Evolutionary conservation across 2,797 vertebrate species (phyloP).

Genomic region (Cirrhinus molitorella): DNA sequence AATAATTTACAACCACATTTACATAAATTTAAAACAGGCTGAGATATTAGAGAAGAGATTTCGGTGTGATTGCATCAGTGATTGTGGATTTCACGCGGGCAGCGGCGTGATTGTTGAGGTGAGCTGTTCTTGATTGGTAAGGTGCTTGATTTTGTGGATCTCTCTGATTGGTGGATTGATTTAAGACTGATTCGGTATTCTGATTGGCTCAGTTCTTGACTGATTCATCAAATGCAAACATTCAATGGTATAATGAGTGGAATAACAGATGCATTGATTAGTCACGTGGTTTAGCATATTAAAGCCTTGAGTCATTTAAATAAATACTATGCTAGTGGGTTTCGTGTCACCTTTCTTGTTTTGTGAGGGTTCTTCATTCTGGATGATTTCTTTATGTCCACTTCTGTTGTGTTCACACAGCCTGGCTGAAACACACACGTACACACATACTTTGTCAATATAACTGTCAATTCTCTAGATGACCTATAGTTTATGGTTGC

Average conservation of each 20-base stretch:
- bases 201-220: constrained; percentile 2
- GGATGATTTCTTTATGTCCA: constrained; percentile 98
- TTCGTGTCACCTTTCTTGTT: constrained; percentile 89
- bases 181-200: constrained; percentile 7
- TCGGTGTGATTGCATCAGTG: constrained; percentile 19
- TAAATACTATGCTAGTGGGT: not conserved
- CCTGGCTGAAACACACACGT: constrained; percentile 83
- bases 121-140: constrained; percentile 14
- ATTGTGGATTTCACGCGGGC: not conserved
- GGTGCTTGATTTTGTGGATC: not conserved
- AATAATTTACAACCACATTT: constrained; percentile 38
- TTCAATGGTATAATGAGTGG: constrained; percentile 4
- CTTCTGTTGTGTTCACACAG: constrained; percentile 98
- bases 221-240: constrained; percentile 2
- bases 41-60: constrained; percentile 10
- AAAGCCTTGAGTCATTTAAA: constrained; percentile 10
- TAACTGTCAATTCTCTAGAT: constrained; percentile 16
- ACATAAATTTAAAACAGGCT: not conserved
- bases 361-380: constrained; percentile 99
- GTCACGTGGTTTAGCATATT: constrained; percentile 18
- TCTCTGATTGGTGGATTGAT: constrained; percentile 12
- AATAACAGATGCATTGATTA: constrained; percentile 2
- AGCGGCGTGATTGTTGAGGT: not conserved
- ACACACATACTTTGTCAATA: constrained; percentile 10
- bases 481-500: constrained; percentile 16